phyloP scores from a whole-genome alignment of 35 echinoderm and acorn worm genomes.

The Apostichopus californicus region DNA sequence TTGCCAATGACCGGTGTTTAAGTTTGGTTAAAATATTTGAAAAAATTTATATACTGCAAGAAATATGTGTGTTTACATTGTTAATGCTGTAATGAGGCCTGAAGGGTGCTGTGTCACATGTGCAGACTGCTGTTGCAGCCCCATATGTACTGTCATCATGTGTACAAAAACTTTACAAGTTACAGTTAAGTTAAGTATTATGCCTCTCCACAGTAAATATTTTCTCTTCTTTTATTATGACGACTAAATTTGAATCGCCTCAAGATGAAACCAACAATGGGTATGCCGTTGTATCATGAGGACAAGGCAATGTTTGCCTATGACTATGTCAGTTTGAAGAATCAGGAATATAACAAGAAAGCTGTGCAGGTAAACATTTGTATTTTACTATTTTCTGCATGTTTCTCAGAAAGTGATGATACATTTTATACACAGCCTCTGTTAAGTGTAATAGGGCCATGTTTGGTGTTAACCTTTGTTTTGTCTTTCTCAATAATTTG shows the following conservation, averaged over 20 bases:
- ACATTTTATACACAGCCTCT: neutral
- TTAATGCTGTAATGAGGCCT: no score
- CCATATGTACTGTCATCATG: no score
- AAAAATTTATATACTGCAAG: no score
- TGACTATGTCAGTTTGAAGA: conserved; percentile 79
- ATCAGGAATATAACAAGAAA: conserved; percentile 66
- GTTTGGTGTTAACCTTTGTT: no score
- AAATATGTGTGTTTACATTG: no score
- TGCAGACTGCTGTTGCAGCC: no score
- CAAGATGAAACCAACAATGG: neutral
- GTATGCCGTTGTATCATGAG: neutral
- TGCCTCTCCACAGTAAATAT: neutral
- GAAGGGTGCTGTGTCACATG: no score
- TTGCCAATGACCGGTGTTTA: no score
- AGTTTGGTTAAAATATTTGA: no score
- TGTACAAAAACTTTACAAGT: no score
- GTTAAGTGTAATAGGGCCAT: neutral
- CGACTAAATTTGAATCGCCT: neutral
- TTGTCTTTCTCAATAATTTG: no score
- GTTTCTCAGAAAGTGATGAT: neutral
- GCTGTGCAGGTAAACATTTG: conserved; percentile 56
- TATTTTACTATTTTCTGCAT: no score
- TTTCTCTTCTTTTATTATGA: neutral
- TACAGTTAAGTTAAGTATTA: neutral
- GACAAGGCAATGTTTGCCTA: conserved; percentile 77